phyloP scores from a whole-genome alignment of 2,888 invertebrate genomes.

The Rhagonycha fulva region DNA sequence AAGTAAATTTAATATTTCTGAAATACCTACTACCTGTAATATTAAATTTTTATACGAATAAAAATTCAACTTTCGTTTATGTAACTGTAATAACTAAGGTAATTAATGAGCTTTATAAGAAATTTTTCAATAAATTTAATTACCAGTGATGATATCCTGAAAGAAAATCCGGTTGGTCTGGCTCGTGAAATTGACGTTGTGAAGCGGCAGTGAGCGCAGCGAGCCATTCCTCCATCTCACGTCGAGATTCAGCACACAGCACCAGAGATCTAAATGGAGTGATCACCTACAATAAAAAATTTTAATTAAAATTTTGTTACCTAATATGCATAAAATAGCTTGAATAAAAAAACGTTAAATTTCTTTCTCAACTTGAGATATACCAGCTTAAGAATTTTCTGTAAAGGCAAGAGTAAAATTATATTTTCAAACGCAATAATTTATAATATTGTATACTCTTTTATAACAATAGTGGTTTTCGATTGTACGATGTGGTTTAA shows the following conservation, averaged over 20 bases:
- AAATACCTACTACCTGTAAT: neutral
- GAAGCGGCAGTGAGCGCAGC: constrained; percentile 77
- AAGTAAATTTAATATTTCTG: neutral
- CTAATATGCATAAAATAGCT: neutral
- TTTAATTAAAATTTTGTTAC: neutral
- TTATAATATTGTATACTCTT: neutral
- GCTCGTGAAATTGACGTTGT: constrained; percentile 57
- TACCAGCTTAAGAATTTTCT: neutral
- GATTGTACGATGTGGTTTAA: neutral
- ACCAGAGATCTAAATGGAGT: constrained; percentile 79
- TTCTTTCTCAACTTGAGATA: neutral
- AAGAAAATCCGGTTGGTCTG: constrained; percentile 68
- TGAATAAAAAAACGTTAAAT: neutral
- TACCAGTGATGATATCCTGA: constrained; percentile 75
- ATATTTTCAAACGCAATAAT: neutral
- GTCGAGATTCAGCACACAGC: constrained; percentile 76
- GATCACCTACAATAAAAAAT: constrained; percentile 62
- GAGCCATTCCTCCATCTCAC: constrained; percentile 94
- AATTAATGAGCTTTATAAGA: neutral
- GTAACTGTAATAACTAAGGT: neutral
- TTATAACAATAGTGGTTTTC: neutral
- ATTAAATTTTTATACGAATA: neutral
- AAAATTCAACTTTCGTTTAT: neutral
- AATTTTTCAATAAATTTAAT: neutral
- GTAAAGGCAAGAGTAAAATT: neutral